Conservation (phyloP, 1,140 invertebrate genomes). For the Sarcophaga peregrina region DNA sequence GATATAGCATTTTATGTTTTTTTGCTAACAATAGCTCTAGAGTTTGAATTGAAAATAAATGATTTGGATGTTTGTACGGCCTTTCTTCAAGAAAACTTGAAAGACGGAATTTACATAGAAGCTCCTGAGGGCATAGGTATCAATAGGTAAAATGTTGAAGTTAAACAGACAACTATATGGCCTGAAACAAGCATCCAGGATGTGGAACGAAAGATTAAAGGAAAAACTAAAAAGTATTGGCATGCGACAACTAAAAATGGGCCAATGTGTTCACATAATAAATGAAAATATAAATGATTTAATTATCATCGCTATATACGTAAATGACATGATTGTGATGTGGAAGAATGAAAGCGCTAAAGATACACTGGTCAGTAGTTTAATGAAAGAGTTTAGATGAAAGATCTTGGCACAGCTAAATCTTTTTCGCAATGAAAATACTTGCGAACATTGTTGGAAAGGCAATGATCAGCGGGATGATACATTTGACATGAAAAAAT, state of each 20-base stretch:
- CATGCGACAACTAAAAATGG: background rate
- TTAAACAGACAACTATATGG: constrained; percentile 40
- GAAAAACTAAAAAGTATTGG: constrained; percentile 6
- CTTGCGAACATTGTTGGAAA: background rate
- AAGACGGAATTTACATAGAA: constrained; percentile 3
- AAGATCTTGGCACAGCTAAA: background rate
- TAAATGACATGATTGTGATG: constrained; percentile 37
- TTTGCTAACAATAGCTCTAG: constrained; percentile 48
- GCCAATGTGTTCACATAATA: constrained; percentile 24
- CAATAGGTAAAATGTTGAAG: background rate
- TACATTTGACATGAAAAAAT: background rate
- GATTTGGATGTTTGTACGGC: constrained; percentile 23
- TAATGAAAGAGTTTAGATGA: background rate
- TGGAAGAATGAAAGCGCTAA: too few species aligned
- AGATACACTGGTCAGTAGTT: too few species aligned
- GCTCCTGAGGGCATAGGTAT: background rate
- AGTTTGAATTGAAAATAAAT: constrained; percentile 4
- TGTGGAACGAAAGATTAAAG: constrained; percentile 31
- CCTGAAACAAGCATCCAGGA: constrained; percentile 30
- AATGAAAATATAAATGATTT: background rate
- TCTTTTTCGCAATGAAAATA: background rate
- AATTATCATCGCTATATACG: constrained; percentile 38
- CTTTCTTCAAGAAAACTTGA: constrained; percentile 1
- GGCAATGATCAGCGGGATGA: background rate
- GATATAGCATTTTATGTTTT: constrained; percentile 45